phyloP scores from a whole-genome alignment of 2,888 invertebrate species.

The Scaptomyza polygonia region DNA sequence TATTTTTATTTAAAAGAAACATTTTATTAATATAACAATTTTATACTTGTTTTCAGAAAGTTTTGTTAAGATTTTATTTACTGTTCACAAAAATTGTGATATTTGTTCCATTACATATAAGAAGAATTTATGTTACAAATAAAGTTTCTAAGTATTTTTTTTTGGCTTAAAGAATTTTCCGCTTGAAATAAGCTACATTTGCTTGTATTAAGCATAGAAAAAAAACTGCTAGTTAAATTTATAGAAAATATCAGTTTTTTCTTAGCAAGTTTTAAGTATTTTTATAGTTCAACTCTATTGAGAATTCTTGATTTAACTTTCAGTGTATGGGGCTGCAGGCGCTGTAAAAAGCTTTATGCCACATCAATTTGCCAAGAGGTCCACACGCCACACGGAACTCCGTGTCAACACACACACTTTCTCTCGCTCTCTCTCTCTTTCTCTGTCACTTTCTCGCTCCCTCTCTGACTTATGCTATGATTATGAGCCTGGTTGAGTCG shows the following conservation, averaged over 20 bases:
- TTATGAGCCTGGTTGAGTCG: slow-evolving; percentile 6
- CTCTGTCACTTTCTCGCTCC: background rate
- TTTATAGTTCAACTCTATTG: too few relatives aligned
- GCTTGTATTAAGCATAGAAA: background rate
- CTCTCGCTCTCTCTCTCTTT: background rate
- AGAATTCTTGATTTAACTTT: background rate
- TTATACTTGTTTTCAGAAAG: background rate
- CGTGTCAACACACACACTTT: slow-evolving; percentile 14
- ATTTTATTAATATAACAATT: too few relatives aligned
- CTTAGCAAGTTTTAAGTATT: too few relatives aligned
- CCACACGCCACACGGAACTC: slow-evolving; percentile 26
- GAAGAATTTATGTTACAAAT: too few relatives aligned
- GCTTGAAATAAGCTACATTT: background rate
- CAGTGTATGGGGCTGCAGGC: slow-evolving; percentile 9
- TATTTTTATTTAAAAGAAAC: too few relatives aligned
- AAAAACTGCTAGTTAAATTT: background rate
- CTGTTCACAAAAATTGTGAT: too few relatives aligned
- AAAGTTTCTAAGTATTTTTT: too few relatives aligned
- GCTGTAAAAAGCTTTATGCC: slow-evolving; percentile 7
- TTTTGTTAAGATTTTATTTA: too few relatives aligned
- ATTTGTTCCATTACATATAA: too few relatives aligned
- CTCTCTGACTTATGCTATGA: background rate
- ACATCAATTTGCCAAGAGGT: slow-evolving; percentile 33
- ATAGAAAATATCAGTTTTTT: background rate
- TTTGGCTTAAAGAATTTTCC: too few relatives aligned